phyloP scores from a whole-genome alignment of 2,888 invertebrate species.

The Drosophila longiperda region DNA sequence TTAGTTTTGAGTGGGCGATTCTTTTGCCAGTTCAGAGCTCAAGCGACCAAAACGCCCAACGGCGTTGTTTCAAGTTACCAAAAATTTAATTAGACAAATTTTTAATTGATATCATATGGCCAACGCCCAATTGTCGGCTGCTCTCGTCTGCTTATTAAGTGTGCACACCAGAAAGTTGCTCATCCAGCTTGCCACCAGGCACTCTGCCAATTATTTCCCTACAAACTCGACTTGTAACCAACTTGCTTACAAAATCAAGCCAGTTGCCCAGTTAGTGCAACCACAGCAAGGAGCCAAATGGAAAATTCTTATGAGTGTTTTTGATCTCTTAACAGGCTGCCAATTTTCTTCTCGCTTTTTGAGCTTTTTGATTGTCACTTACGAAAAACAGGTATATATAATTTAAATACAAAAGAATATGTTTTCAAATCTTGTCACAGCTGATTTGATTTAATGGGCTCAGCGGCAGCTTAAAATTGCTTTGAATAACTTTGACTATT shows the following conservation, averaged over 20 bases:
- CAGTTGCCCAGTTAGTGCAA: slow-evolving; percentile 5
- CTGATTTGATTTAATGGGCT: slow-evolving; percentile 25
- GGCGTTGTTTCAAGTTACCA: slow-evolving; percentile 75
- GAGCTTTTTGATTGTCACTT: background rate
- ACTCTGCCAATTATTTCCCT: slow-evolving; percentile 43
- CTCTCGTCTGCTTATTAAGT: slow-evolving; percentile 25
- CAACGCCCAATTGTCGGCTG: slow-evolving; percentile 57
- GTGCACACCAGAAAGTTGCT: slow-evolving; percentile 49
- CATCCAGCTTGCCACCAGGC: slow-evolving; percentile 48
- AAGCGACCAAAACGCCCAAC: slow-evolving; percentile 65
- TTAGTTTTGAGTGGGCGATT: slow-evolving; percentile 65
- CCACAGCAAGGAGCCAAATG: background rate
- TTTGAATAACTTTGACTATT: slow-evolving; percentile 30
- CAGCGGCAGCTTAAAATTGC: slow-evolving; percentile 26
- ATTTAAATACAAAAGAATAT: background rate
- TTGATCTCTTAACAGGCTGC: background rate
- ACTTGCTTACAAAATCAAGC: slow-evolving; percentile 15
- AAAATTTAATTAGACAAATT: slow-evolving; percentile 81
- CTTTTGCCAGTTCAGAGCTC: slow-evolving; percentile 61
- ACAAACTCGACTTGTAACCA: slow-evolving; percentile 10
- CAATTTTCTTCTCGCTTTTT: background rate
- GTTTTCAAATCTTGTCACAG: slow-evolving; percentile 5
- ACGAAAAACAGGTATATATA: slow-evolving; percentile 13
- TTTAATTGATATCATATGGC: slow-evolving; percentile 81
- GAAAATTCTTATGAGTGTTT: slow-evolving; percentile 4